A percentile compares a stretch with the other conserved stretches of the same genome.
Conservation (phyloP, 1,140 invertebrate species). For the Nephila pilipes region DNA sequence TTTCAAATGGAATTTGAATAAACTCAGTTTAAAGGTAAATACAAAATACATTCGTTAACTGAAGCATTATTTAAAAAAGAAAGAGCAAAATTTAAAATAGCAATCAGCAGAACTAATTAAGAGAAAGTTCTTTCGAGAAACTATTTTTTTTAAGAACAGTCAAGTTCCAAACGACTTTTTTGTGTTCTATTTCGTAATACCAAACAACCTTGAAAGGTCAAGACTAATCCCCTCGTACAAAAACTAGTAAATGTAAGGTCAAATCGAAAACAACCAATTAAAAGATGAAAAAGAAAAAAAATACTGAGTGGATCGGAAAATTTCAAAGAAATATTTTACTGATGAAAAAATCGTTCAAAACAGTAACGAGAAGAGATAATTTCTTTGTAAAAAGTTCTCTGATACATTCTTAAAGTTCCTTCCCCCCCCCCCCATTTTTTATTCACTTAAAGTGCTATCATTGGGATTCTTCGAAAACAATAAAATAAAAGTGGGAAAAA, state of each 20-base stretch:
- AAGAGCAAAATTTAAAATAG: too few species aligned
- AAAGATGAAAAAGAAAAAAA: neutral
- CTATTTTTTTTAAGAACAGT: too few species aligned
- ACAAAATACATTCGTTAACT: too few species aligned
- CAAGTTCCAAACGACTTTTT: neutral
- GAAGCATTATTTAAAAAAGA: too few species aligned
- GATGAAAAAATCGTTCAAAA: neutral
- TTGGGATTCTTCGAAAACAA: neutral
- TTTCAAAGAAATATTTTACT: neutral
- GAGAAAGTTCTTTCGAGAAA: neutral
- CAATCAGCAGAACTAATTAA: too few species aligned
- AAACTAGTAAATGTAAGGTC: neutral
- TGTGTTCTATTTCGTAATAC: neutral
- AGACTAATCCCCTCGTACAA: neutral
- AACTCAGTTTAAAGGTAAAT: too few species aligned
- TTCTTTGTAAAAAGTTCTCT: neutral
- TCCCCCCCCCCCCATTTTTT: too few species aligned
- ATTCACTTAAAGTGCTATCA: neutral
- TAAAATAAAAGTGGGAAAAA: neutral
- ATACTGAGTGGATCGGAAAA: neutral
- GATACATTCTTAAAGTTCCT: neutral
- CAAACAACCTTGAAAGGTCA: conserved; percentile 43
- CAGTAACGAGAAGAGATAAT: neutral
- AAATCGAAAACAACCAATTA: conserved; percentile 13
- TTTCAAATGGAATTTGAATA: too few species aligned